Base-by-base conservation (phyloP, 2,888 invertebrate genomes). In the Acrobasis suavella region DNA sequence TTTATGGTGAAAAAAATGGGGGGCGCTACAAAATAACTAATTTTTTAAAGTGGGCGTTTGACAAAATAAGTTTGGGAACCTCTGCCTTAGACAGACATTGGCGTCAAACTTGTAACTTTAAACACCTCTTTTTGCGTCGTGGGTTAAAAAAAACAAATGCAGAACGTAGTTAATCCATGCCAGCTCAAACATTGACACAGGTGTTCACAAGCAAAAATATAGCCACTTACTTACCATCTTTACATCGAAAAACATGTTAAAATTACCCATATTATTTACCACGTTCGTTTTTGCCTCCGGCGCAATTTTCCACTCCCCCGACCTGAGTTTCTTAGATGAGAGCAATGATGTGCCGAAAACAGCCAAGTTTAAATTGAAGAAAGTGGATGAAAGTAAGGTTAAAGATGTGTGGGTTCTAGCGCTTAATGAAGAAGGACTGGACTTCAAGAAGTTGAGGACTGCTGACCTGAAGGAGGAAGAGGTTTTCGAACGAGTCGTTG, bases 321-420 rank as follows among this genome's bases (percentile, higher is more conserved):
- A 59, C 14, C 56, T 56, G 10, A 22, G 22, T 12, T n/a, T 46
- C 10, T 50, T 50, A 12, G 50, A 59, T 3, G 38, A 38, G 14
- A 46, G 46, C 5, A 50, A 59, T 12, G 50, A 50, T 37, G 38
- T 59, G 1, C 3, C n/a, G 16, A 38, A 50, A 38, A 12, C 2
- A 16, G 16, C 16, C 7, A 51, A 42, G 56, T 22, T 16, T 17
- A 16, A 56, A 14, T 22, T 42, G 6, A 42, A 16, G 12, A 42
- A 22, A 16, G 42, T 16, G 1, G 54, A 17, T 1, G n/a, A 56
- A 10, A 17, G 39, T 9, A 60, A 9, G 6, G 7, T 9, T 6
- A 39, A 38, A 9, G 49, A 73, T 42, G 1, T 85, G 9, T 85
- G 85, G 85, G 77, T 85, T 37, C 52, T 86, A n/a, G 71, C 68